A percentile compares a stretch with the other conserved stretches of the same genome.
Conservation (phyloP, 1,140 invertebrate species). For the Dreissena rostriformis region DNA sequence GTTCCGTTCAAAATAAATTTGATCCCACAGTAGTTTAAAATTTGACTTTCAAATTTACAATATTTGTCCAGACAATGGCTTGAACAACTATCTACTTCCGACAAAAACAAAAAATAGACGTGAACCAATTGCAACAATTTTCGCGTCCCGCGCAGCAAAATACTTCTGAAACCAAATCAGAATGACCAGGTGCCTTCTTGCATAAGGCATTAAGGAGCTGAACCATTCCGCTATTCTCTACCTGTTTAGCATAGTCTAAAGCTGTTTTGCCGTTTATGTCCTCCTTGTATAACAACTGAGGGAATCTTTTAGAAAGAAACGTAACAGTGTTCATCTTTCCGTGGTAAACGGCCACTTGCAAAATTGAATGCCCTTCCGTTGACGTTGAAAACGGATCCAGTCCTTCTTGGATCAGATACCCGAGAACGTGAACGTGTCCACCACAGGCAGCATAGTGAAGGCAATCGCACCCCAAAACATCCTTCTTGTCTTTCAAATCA, state of each 20-base stretch:
- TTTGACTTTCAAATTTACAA: too few relatives aligned
- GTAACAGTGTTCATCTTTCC: conserved; percentile 7
- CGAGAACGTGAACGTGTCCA: conserved; percentile 11
- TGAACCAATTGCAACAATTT: neutral
- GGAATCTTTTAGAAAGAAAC: conserved; percentile 13
- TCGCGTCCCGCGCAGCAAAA: neutral
- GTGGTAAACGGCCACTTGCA: conserved; percentile 44
- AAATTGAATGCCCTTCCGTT: conserved; percentile 26
- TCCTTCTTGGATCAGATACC: conserved; percentile 8
- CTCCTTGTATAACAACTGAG: neutral
- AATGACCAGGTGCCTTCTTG: too few relatives aligned
- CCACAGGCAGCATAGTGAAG: conserved; percentile 40
- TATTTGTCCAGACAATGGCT: too few relatives aligned
- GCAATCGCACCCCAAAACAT: conserved; percentile 33
- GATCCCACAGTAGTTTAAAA: too few relatives aligned
- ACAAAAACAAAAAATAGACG: conserved; percentile 13
- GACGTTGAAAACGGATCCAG: neutral
- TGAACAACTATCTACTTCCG: neutral
- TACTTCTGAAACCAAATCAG: neutral
- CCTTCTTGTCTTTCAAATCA: neutral
- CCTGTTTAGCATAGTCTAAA: neutral
- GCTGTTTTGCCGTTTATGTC: conserved; percentile 22
- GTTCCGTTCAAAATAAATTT: too few relatives aligned
- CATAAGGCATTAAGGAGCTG: neutral
- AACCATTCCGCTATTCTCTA: neutral